Base-by-base conservation (phyloP, 2,888 invertebrate species). In the Caenorhabditis imperialis region DNA sequence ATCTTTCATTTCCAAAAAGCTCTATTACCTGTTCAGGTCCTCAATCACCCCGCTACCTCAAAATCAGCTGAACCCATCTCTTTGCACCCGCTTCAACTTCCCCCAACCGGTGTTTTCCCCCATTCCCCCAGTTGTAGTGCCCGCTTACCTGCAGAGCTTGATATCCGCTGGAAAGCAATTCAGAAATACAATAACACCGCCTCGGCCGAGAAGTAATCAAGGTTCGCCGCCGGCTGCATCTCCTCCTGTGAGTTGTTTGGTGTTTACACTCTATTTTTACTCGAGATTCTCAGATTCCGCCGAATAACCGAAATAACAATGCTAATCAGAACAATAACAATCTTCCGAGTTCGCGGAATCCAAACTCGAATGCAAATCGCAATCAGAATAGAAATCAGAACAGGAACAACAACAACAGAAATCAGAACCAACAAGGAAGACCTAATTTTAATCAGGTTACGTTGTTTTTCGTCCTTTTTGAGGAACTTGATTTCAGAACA, bases 61-160 rank as follows among this genome's bases (percentile, higher is more conserved):
- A 54, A 25, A 27, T 14, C 61, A 65, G 27, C 5, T 75, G 1
- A 55, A 55, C 16, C 58, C 75, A 25, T 50, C 14, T 35, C 27
- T 63, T 1, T 75, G 75, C n/a, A 38, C 53, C 3, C 50, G 70
- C 5, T 75, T 35, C 40, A 75, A 63, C 18, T 75, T 75, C 20
- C 58, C 60, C 0, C 35, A 18, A 7, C 60, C 54, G 12, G 48
- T 50, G 14, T 16, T 55, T 25, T 33, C 61, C 10, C 61, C 70
- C 16, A 54, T 54, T 18, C 20, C 61, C 4, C 70, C 70, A 16
- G 4, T 54, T 1, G 8, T n/a, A 0, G 48, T 70, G 12, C 61
- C 70, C 2, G 0, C 42, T 7, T 55, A 70, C 40, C 7, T 70
- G 0, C 70, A 70, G 50, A 40, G 25, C 22, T 7, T 70, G 23